Base-by-base conservation (phyloP, 2,888 invertebrate genomes). In the Drosophila paramelanica region DNA sequence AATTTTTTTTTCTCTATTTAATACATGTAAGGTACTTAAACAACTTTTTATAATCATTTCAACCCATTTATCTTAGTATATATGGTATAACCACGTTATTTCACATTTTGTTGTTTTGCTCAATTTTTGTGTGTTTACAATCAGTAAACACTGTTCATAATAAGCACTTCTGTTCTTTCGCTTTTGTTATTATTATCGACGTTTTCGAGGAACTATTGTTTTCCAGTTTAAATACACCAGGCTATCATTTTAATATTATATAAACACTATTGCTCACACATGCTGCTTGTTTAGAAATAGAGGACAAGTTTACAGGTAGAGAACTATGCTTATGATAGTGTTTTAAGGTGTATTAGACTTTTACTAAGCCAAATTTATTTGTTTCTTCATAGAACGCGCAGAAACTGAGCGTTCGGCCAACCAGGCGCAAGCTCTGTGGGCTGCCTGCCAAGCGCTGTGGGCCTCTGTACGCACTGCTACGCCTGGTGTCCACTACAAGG, bases 351-450 rank as follows among this genome's bases (percentile, higher is more conserved):
- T 8, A 5, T 20, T 36, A 13, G 6, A 4, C 8, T 10, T 23
- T 5, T 11, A 14, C 13, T 25, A 20, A 45, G 20, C 8, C 0
- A 14, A 25, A 14, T 61, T 20, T 25, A 25, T 0, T 23, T 52
- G 8, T 10, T 10, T 1, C 13, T 52, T 47, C 5, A 25, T 88
- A 96, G 96, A 94, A 72, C 94, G 96, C 10, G 94, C 95, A 46
- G 95, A 95, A 70, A 94, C 95, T 2, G 97, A 97, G 85, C 95
- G 94, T 75, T 95, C 94, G 61, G 95, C 96, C 0, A 95, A 95
- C 41, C 95, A 96, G 75, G 96, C 98, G 0, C 98, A 98, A 92
- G 95, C 97, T 31, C 93, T 99, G 77, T 99, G 99, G 99, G 95
- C 97, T 75, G 97, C 99, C 1, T 98, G 97, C 86, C 97, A 98